These are phyloP conservation scores for Leucopternis melanops DNA, from an alignment of 2,113 vertebrate genomes.

Conservation along the genomic window DNA sequence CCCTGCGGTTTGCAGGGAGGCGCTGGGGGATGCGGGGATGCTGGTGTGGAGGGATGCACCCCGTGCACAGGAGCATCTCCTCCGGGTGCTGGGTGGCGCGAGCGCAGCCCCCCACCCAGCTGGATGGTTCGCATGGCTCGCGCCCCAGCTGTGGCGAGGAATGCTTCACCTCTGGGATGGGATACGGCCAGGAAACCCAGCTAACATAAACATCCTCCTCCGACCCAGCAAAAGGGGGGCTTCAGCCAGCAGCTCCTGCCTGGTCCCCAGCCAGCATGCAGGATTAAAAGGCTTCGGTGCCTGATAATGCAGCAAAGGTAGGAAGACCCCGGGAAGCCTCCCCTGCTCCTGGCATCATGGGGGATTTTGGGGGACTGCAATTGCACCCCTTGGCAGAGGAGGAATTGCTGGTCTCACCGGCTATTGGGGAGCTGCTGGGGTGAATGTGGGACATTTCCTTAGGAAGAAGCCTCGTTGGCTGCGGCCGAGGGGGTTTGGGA, in stretches of 20 bases:
- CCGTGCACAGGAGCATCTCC: background rate
- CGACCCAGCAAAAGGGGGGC: background rate
- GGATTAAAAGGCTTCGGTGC: background rate
- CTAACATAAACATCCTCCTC: constrained; percentile 78
- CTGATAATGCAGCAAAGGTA: background rate
- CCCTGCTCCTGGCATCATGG: fast-evolving
- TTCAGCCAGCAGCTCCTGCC: background rate
- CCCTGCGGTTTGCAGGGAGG: too few relatives aligned
- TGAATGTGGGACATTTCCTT: constrained; percentile 20
- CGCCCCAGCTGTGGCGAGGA: constrained; percentile 73
- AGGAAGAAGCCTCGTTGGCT: constrained; percentile 14
- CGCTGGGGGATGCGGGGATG: background rate
- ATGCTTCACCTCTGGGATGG: constrained; percentile 73
- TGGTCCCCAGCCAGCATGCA: background rate
- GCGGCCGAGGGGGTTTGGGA: background rate
- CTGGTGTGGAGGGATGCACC: too few relatives aligned
- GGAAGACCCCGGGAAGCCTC: background rate
- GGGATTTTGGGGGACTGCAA: background rate
- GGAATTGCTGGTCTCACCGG: fast-evolving
- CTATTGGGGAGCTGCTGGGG: background rate
- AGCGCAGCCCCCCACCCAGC: background rate
- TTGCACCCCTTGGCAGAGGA: background rate
- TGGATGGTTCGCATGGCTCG: constrained; percentile 70
- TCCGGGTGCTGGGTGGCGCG: background rate
- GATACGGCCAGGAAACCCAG: constrained; percentile 77